Evolutionary conservation across 2,888 invertebrate species (phyloP).

Genomic region (Agonopterix alstromeriana): DNA sequence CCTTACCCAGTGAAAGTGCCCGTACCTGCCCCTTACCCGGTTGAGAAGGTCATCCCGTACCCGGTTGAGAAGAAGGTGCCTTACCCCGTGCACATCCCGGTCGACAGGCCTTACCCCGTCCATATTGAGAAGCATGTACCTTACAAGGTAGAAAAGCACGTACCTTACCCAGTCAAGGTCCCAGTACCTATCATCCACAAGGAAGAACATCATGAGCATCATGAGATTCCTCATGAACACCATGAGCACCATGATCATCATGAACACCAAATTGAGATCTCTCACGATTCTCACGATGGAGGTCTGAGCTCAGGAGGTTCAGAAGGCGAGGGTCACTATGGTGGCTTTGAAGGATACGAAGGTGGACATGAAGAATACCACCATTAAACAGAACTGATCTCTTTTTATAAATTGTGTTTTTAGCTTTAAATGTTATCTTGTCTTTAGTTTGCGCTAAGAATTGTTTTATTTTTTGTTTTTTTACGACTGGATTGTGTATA

Average conservation of each 20-base stretch:
- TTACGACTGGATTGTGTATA: constrained; percentile 46
- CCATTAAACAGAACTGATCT: constrained; percentile 70
- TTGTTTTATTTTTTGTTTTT: constrained; percentile 30
- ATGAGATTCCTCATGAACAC: constrained; percentile 24
- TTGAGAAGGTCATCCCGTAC: constrained; percentile 80
- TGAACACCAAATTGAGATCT: constrained; percentile 1
- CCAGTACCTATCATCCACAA: constrained; percentile 80
- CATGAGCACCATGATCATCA: constrained; percentile 33
- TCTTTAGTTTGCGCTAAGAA: constrained; percentile 57
- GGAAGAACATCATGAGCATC: constrained; percentile 40
- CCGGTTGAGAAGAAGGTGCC: constrained; percentile 81
- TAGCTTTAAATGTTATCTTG: constrained; percentile 72
- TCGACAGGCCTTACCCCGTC: constrained; percentile 77
- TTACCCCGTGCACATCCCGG: constrained; percentile 79
- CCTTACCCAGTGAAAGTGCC: constrained; percentile 86
- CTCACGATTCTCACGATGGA: constrained; percentile 1
- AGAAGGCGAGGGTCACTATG: constrained; percentile 21
- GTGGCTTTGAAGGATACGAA: constrained; percentile 26
- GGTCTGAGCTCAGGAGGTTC: constrained; percentile 15
- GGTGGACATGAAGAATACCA: constrained; percentile 52
- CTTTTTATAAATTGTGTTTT: constrained; percentile 39
- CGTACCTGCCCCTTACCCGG: constrained; percentile 82
- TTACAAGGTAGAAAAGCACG: constrained; percentile 80
- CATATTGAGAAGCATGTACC: constrained; percentile 83
- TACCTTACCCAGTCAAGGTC: constrained; percentile 83